These are phyloP conservation scores for Epizoanthus ramosus DNA, from an alignment of 92 coral and sea anemone genomes.

Conservation along the genomic window DNA sequence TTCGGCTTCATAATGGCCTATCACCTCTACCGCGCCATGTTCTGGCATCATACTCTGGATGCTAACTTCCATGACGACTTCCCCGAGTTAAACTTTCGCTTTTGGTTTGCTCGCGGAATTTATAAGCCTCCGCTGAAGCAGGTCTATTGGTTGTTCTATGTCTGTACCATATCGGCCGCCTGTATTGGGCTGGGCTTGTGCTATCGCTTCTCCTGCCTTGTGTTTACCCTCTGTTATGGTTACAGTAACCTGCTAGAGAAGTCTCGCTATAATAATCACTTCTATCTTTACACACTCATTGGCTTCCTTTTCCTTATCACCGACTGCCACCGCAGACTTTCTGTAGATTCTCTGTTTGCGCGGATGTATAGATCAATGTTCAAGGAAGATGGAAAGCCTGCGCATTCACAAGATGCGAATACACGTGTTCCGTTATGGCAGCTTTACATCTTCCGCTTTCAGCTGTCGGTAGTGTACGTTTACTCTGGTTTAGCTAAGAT, in stretches of 20 bases:
- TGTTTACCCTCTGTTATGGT: conserved; percentile 53
- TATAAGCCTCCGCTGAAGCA: conserved; percentile 37
- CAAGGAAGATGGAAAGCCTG: neutral
- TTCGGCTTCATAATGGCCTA: conserved; percentile 62
- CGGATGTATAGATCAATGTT: neutral
- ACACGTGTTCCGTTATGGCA: conserved; percentile 57
- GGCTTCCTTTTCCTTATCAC: conserved; percentile 52
- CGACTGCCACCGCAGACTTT: conserved; percentile 48
- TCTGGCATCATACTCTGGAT: conserved; percentile 51
- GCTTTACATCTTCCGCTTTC: conserved; percentile 54
- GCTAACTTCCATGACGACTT: conserved; percentile 42
- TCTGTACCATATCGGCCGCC: conserved; percentile 50
- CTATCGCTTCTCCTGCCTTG: conserved; percentile 60
- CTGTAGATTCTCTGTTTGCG: conserved; percentile 44
- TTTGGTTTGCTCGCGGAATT: conserved; percentile 55
- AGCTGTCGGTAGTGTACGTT: conserved; percentile 58
- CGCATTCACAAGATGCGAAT: neutral
- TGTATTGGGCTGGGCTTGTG: conserved; percentile 57
- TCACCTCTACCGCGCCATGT: conserved; percentile 53
- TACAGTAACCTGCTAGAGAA: conserved; percentile 57
- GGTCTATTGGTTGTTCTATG: conserved; percentile 23
- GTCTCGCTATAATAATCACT: conserved; percentile 66
- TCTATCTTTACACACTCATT: conserved; percentile 51
- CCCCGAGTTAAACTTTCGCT: conserved; percentile 62
- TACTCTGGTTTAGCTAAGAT: conserved; percentile 67